Conservation (phyloP, 2,113 vertebrate genomes). For the Petrocephalus microphthalmus region DNA sequence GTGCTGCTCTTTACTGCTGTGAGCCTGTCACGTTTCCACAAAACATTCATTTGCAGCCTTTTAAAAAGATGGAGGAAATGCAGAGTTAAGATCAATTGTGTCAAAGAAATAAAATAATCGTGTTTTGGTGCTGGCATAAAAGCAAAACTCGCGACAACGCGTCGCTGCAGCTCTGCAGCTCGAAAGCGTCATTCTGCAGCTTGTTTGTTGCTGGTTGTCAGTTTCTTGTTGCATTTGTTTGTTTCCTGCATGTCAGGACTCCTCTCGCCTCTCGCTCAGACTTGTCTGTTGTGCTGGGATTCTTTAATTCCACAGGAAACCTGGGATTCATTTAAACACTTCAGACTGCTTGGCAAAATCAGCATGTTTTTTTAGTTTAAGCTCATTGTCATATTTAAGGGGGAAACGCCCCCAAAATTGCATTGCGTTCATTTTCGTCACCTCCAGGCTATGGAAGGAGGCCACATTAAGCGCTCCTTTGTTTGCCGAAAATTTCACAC, state of each 20-base stretch:
- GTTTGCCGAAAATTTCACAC: background rate
- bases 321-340: background rate
- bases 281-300: background rate
- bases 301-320: background rate
- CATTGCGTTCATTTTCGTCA: background rate
- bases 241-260: background rate
- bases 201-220: background rate
- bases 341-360: background rate
- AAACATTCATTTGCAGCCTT: background rate
- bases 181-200: background rate
- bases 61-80: background rate
- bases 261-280: background rate
- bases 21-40: background rate
- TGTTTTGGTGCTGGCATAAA: background rate
- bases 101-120: background rate
- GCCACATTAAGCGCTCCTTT: background rate
- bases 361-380: background rate
- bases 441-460: background rate
- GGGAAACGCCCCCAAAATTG: background rate
- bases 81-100: background rate
- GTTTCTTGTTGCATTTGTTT: background rate
- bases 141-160: background rate
- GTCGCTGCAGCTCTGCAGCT: background rate
- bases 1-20: background rate
- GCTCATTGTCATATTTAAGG: background rate